Evolutionary conservation across 2,888 invertebrate species (phyloP), one percentile per base, ranked within the genome.

Genomic region (Lasioglossum leucozonium): DNA sequence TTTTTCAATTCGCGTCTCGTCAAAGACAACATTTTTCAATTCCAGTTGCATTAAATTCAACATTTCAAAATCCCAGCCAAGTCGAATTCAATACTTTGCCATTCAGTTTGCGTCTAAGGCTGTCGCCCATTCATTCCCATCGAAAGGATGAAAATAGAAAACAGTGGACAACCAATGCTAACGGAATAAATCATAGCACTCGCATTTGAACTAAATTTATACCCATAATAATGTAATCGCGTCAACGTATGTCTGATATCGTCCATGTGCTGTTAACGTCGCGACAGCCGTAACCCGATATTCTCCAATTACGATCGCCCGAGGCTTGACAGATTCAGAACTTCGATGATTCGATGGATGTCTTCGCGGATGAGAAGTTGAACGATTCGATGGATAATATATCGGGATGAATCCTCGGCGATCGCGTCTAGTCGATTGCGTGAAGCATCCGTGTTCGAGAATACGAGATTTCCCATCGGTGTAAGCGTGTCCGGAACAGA

Each of bases 381-480:
- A 58, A 58, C 13, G 58, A n/a, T 58, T 26, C 26, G 26, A 4
- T 1, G 58, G 26, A 26, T 58, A 13, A 58, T 13, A 26, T 22
- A 51, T 58, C 13, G 58, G 11, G 58, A 26, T 13, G 26, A 26
- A 4, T n/a, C 13, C 26, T 26, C 26, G 10, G 58, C 58, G 58
- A 51, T 51, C 51, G 22, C 11, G n/a, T 58, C 26, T 26, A n/a
- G 26, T 26, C 58, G 26, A 58, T 11, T n/a, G n/a, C n/a, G 26
- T 51, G 51, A 26, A 58, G 26, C 26, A 26, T 26, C 58, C 58
- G 58, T 58, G 51, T 22, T 26, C 58, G 58, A 26, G 58, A 58
- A 58, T 58, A 58, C 26, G 26, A 26, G 58, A 58, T 58, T 26
- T 58, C 58, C 58, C 58, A 58, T 58, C 58, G 58, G 58, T 58